A percentile compares a stretch with the other conserved stretches of the same genome.
These are phyloP conservation scores for Gymnocheta viridis DNA, from an alignment of 2,888 invertebrate genomes.

Conservation along the genomic window DNA sequence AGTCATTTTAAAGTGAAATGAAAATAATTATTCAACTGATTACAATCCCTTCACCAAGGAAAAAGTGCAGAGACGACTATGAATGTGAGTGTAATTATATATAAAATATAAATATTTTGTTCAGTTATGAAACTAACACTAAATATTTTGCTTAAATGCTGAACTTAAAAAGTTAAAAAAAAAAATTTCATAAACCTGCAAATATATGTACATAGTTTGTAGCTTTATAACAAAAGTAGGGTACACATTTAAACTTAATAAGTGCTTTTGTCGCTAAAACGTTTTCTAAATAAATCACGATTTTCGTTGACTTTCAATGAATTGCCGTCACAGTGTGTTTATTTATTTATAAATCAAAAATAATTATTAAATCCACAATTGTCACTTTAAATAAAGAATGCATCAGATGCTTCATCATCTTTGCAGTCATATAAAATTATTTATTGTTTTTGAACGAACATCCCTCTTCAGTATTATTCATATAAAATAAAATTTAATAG, in stretches of 20 bases:
- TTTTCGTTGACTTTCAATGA: constrained; percentile 64
- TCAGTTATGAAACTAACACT: no score
- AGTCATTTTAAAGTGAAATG: constrained; percentile 44
- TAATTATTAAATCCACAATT: constrained; percentile 63
- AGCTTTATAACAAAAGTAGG: background rate
- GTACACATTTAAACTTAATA: background rate
- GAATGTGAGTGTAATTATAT: background rate
- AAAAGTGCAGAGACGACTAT: background rate
- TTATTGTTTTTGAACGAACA: constrained; percentile 31
- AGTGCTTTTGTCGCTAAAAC: background rate
- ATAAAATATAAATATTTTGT: background rate
- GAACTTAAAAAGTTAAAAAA: no score
- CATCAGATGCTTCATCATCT: constrained; percentile 44
- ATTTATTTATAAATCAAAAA: constrained; percentile 66
- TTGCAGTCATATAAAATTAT: constrained; percentile 21
- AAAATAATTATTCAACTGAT: constrained; percentile 13
- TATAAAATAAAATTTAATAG: constrained; percentile 14
- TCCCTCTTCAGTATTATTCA: constrained; percentile 14
- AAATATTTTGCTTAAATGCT: background rate
- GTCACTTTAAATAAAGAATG: constrained; percentile 28
- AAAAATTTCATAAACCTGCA: background rate
- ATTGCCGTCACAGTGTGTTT: constrained; percentile 50
- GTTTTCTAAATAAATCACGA: constrained; percentile 62
- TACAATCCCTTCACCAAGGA: background rate
- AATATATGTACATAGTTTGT: no score